A percentile compares a stretch with the other conserved stretches of the same genome.
phyloP scores from a whole-genome alignment of 2,797 vertebrate genomes.

The Pangasius sanitwongsei region DNA sequence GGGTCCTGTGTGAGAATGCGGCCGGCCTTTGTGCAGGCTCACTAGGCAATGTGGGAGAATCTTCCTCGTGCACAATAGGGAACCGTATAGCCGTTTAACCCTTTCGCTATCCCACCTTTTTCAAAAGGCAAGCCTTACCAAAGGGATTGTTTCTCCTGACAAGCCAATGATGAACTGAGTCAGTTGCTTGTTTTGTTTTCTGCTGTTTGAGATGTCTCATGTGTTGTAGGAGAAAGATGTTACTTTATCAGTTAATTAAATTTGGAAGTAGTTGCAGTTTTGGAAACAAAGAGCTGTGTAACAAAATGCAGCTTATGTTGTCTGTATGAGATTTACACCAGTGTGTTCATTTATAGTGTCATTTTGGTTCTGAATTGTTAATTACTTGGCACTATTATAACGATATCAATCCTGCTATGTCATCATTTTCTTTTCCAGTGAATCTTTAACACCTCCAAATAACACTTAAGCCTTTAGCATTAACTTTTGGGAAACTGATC shows the following conservation, averaged over 20 bases:
- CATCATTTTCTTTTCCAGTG: too few species aligned
- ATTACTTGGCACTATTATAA: too few species aligned
- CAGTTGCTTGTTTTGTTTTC: slow-evolving; percentile 41
- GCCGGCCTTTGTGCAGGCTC: slow-evolving; percentile 58
- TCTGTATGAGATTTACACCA: not conserved
- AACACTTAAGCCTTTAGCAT: too few species aligned
- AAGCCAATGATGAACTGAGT: slow-evolving; percentile 61
- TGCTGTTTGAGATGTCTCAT: not conserved
- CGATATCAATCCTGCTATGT: too few species aligned
- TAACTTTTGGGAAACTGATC: too few species aligned
- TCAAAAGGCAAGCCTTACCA: slow-evolving; percentile 58
- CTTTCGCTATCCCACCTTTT: slow-evolving; percentile 68
- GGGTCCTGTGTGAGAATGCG: slow-evolving; percentile 59
- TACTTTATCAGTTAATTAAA: not conserved
- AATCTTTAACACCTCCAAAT: too few species aligned
- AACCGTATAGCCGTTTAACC: slow-evolving; percentile 69
- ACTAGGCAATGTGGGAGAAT: slow-evolving; percentile 61
- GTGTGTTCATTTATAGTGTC: too few species aligned
- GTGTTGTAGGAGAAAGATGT: not conserved
- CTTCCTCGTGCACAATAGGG: slow-evolving; percentile 53
- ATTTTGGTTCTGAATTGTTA: too few species aligned
- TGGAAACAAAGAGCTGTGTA: too few species aligned
- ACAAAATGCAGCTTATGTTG: not conserved
- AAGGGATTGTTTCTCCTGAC: slow-evolving; percentile 68
- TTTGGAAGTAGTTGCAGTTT: too few species aligned